Base-by-base conservation (phyloP, 2,113 vertebrate genomes). In the Cynopterus brachyotis region DNA sequence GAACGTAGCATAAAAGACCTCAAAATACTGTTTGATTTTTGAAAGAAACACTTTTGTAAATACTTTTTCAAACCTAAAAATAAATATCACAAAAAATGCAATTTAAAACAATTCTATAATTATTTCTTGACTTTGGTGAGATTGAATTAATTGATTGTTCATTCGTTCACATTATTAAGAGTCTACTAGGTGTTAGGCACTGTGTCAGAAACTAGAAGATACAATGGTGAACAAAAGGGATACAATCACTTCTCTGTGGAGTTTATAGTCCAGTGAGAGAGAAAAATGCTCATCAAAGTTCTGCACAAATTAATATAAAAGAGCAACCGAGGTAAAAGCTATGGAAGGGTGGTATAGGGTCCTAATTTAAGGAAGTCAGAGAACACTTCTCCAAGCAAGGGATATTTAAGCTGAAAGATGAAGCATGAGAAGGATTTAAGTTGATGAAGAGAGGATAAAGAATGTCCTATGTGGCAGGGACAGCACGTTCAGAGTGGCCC, bases 21-120 rank as follows among this genome's bases (percentile, higher is more conserved):
- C 17, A 78, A 94, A 89, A 85, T 15, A 76, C 2, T 67, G 13
- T 83, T 73, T 92, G 32, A 67, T 28, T 67, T 89, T 80, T 53
- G 26, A 91, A 93, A 81, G 26, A 50, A 96, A 86, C 66, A 9
- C 6, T 17, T 96, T 82, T 81, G 50, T 42, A 91, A 92, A 15
- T 64, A 64, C 91, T 93, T 94, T 12, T 7, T 93, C 26, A 82
- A 80, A 85, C 6, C 67, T 94, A 81, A 85, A 94, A 70, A 45
- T 78, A 93, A 94, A 69, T 45, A 20, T 69, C 40, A 69, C 26
- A 70, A 57, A 53, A 42, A 78, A 80, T 9, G 7, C 40, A 78
- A 85, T 60, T 87, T 73, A 37, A 93, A 81, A 88, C 20, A 73
- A 45, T 22, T 85, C 45, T 66, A 22, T 66, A 32, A 19, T 40